Base-by-base conservation (phyloP, 2,113 vertebrate genomes). In the Talpa occidentalis region DNA sequence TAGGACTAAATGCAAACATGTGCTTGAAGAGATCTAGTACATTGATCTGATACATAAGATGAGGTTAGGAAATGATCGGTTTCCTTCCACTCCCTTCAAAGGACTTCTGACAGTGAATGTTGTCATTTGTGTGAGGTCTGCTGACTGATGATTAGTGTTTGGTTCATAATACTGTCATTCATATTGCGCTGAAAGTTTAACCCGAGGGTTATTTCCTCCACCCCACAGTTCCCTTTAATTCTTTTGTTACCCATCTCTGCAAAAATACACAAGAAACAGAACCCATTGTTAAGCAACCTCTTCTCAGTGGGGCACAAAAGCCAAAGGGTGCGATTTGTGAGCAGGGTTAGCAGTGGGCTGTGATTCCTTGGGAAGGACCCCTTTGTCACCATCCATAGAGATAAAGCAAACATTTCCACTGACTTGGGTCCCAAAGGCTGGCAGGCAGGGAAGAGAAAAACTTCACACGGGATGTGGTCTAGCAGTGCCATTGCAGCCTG, bases 21-120 rank as follows among this genome's bases (percentile, higher is more conserved):
- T 64, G 86, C 11, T 8, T 42, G 32, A 66, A 66, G 4, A 17
- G 24, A 28, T 79, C 66, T 15, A 28, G n/a, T 70, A 32, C 14
- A 22, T 42, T 35, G 7, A 49, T 5, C 32, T 54, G 5, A 5
- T 83, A 0, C 3, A 8, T 54, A 11, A 6, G 0, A 49, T 15
- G 19, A 94, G 3, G 56, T 52, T 35, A 83, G 49, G 40, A 49
- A 82, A 32, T 19, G 7, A 5, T 49, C 15, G 0, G 5, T 24
- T 82, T 35, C 28, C 52, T 37, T 12, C 32, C 59, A 19, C 10
- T 84, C 42, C 66, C 16, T 78, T 76, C 60, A 22, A 54, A 16
- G 17, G n/a, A 64, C 74, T 89, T 52, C 54, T 91, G 54, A 17
- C 6, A 37, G 1, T 42, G 37, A 77, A 15, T 37, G 28, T 37